Evolutionary conservation across 2,113 vertebrate genomes (phyloP).

Genomic region (Prochilodus magdalenae): DNA sequence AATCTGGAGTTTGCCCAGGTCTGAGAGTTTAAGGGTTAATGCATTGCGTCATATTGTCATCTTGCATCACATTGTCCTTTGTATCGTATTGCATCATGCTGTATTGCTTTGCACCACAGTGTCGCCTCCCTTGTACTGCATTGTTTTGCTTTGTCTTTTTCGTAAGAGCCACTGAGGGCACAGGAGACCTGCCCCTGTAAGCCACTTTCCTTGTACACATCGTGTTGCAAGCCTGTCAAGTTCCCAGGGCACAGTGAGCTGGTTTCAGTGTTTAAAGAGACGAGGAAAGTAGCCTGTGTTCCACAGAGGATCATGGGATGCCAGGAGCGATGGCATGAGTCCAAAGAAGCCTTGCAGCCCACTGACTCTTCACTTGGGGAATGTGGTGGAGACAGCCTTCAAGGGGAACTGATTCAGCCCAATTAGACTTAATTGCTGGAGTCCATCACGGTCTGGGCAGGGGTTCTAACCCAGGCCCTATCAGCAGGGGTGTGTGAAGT

Average conservation of each 20-base stretch:
- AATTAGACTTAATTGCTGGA: slow-evolving; percentile 61
- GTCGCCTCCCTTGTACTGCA: not conserved
- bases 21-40: not conserved
- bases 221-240: slow-evolving; percentile 28
- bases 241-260: not conserved
- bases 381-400: slow-evolving; percentile 57
- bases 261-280: not conserved
- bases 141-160: not conserved
- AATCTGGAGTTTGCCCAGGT: too few species aligned
- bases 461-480: too few species aligned
- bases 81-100: not conserved
- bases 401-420: slow-evolving; percentile 67
- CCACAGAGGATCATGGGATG: slow-evolving; percentile 66
- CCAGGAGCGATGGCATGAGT: slow-evolving; percentile 74
- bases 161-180: not conserved
- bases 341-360: slow-evolving; percentile 65
- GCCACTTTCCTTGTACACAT: slow-evolving; percentile 26
- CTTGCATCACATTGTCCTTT: not conserved
- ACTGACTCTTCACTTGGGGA: slow-evolving; percentile 63
- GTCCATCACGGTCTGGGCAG: not conserved
- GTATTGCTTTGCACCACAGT: not conserved
- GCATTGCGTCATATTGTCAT: not conserved
- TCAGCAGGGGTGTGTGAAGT: not conserved
- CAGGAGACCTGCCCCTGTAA: not conserved
- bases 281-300: slow-evolving; percentile 41